These are phyloP conservation scores for Diarsia brunnea DNA, from an alignment of 2,888 invertebrate genomes.

Conservation along the genomic window DNA sequence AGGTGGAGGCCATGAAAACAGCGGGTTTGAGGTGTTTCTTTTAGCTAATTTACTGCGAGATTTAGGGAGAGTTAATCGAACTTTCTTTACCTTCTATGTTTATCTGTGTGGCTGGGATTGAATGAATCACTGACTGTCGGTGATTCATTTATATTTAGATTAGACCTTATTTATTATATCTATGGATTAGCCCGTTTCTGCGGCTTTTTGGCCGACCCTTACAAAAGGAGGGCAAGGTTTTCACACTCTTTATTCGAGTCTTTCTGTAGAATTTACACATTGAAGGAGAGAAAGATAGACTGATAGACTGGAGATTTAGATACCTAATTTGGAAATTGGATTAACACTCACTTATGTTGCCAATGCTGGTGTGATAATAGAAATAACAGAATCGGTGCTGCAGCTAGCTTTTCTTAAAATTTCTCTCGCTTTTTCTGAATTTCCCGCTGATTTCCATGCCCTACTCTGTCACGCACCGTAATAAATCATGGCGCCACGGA, in stretches of 20 bases:
- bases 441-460: conserved; percentile 63
- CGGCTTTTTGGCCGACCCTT: neutral
- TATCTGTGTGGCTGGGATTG: neutral
- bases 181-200: neutral
- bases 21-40: conserved; percentile 39
- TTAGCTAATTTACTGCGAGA: neutral
- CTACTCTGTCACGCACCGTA: conserved; percentile 73
- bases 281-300: no score
- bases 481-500: conserved; percentile 84
- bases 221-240: neutral
- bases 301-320: no score
- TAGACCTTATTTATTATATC: no score
- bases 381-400: neutral
- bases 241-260: neutral
- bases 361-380: neutral
- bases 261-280: neutral
- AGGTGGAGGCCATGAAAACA: conserved; percentile 65
- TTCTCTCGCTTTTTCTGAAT: neutral
- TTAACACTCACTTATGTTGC: neutral
- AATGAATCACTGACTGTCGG: neutral
- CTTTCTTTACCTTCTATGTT: neutral
- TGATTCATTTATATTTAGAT: neutral
- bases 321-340: no score
- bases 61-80: no score
- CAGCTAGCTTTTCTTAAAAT: neutral